Conservation (phyloP, 2,113 vertebrate species). For the Garra rufa region DNA sequence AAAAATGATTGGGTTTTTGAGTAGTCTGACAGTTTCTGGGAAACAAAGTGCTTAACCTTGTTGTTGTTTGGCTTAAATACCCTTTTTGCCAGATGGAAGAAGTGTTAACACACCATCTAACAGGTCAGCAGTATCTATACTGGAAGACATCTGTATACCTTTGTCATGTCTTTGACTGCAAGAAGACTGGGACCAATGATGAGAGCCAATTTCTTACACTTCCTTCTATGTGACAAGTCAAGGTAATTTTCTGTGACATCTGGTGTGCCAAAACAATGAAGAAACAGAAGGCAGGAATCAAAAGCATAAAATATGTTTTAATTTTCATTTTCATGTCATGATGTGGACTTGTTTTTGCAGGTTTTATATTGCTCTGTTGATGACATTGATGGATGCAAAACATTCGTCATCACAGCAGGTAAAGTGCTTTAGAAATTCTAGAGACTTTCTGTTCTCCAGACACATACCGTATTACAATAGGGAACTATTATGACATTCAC, state of each 20-base stretch:
- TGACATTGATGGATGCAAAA: conserved; percentile 65
- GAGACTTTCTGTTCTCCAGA: neutral
- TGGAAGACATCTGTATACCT: neutral
- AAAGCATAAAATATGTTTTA: conserved; percentile 66
- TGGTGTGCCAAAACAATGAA: conserved; percentile 1
- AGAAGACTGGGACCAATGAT: neutral
- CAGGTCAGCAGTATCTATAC: neutral
- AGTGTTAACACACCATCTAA: neutral
- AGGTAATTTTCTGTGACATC: neutral
- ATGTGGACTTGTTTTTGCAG: conserved; percentile 35
- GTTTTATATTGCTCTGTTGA: conserved; percentile 59
- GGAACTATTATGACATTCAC: conserved; percentile 20
- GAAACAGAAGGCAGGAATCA: neutral
- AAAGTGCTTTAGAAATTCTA: conserved; percentile 73
- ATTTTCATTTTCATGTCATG: conserved; percentile 63
- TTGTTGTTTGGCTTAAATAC: conserved; percentile 21
- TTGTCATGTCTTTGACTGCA: too few species aligned
- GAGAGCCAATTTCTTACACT: neutral
- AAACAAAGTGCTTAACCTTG: conserved; percentile 22
- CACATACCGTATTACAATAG: neutral
- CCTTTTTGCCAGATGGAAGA: neutral
- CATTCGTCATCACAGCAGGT: conserved; percentile 71
- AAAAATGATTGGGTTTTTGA: neutral
- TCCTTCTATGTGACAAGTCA: neutral
- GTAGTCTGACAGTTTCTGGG: conserved; percentile 3